Evolutionary conservation across 1,140 invertebrate genomes (phyloP), one percentile per base, ranked within the genome.

Genomic region (Lerema accius): DNA sequence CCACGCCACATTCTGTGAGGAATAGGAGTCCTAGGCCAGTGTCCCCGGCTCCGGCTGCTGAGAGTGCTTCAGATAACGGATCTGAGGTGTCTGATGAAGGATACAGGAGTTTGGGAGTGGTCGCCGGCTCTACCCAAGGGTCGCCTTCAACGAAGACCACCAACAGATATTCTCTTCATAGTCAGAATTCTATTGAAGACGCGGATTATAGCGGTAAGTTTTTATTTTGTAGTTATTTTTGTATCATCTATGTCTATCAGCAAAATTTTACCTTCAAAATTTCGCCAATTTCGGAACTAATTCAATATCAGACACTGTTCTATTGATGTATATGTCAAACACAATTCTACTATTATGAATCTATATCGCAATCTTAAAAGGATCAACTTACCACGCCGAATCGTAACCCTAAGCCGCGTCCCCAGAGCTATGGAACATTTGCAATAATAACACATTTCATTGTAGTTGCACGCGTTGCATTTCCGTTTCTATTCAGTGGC

Each of bases 1-100:
- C 88, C 0, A 81, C 77, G 13, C 87, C 86, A 32, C 83, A 81
- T 56, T 78, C 78, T 0, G 80, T 82, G 9, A 82, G 84, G 60
- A 86, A 90, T 70, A 81, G 80, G 45, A 89, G 79, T 66, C 84
- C 80, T n/a, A 76, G 79, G 65, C 90, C 76, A 42, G 86, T 69
- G 63, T 92, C 73, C 70, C 92, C 60, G 0, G 83, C 84, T 0
- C 87, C 87, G 4, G 79, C 77, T 0, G 78, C 89, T 39, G 91
- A 93, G 59, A 92, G 94, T 45, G 94, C 95, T 61, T 96, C 95
- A 60, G 96, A 97, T 82, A 96, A 96, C 69, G 95, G 96, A 1
- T 96, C 96, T 58, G 96, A 97, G 80, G 95, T 97, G 13, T 96
- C 96, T 39, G 96, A 97, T 85, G 96, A 97, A 79, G 96, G 96